Evolutionary conservation across 2,888 invertebrate species (phyloP).

Genomic region (Polylopha cassiicola): DNA sequence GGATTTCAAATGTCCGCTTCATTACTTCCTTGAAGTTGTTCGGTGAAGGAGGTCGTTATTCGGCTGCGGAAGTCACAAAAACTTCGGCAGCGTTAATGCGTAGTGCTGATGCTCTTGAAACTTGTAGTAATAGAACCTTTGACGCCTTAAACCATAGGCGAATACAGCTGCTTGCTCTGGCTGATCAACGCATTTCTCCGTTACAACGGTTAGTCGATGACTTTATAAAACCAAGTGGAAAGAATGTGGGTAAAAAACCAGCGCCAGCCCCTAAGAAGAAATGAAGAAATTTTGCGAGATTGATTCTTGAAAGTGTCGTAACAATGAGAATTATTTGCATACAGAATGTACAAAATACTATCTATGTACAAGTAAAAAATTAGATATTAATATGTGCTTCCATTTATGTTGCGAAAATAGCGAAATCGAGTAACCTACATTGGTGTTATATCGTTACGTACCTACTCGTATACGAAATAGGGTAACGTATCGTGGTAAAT

Average conservation of each 20-base stretch:
- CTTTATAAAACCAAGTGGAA: too few species aligned
- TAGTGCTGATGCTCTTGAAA: conserved; percentile 49
- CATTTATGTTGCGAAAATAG: too few species aligned
- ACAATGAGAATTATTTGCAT: too few species aligned
- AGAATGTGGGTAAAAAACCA: conserved; percentile 1
- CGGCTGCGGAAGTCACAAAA: conserved; percentile 46
- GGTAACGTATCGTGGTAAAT: too few species aligned
- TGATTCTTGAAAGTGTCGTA: too few species aligned
- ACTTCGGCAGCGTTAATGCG: conserved; percentile 38
- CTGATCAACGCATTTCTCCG: neutral
- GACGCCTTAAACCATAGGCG: conserved; percentile 40
- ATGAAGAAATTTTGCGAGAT: neutral
- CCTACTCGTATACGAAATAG: too few species aligned
- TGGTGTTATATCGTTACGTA: too few species aligned
- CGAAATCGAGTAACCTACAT: too few species aligned
- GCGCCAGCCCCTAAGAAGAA: conserved; percentile 1
- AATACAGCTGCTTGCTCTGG: neutral
- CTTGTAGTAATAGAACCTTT: conserved; percentile 33
- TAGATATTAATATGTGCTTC: too few species aligned
- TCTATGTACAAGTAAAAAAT: too few species aligned
- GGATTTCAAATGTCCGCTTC: conserved; percentile 56
- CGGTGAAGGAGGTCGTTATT: conserved; percentile 50
- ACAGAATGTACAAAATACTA: too few species aligned
- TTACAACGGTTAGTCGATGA: neutral
- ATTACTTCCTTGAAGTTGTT: conserved; percentile 47